phyloP scores from a whole-genome alignment of 92 coral and sea anemone genomes.

The Micromussa lordhowensis region DNA sequence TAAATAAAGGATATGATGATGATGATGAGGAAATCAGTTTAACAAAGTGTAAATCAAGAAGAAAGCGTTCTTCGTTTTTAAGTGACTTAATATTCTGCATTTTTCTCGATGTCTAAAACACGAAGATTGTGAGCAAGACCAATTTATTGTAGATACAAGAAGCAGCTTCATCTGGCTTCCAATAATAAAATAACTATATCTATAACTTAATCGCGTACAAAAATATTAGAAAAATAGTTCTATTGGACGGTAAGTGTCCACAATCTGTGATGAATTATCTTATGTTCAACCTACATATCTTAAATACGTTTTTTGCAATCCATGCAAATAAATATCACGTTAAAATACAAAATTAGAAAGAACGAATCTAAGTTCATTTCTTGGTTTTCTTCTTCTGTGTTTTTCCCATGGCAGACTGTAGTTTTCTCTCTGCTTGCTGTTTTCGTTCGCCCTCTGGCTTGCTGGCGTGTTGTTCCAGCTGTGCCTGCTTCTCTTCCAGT shows the following conservation, averaged over 20 bases:
- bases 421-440: conserved; percentile 77
- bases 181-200: neutral
- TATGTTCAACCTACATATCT: neutral
- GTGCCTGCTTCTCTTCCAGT: conserved; percentile 75
- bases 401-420: conserved; percentile 68
- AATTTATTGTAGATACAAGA: neutral
- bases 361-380: conserved; percentile 39
- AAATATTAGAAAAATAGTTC: conserved; percentile 13
- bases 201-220: conserved; percentile 7
- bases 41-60: neutral
- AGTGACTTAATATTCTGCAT: neutral
- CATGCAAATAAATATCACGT: conserved; percentile 41
- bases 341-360: neutral
- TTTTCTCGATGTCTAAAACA: neutral
- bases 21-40: no score
- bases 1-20: no score
- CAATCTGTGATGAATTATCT: neutral
- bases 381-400: conserved; percentile 74
- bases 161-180: neutral
- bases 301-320: conserved; percentile 22
- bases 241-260: neutral
- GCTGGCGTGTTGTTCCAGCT: conserved; percentile 73
- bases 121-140: neutral
- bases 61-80: neutral
- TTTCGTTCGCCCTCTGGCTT: conserved; percentile 74